Conservation (phyloP, 2,797 vertebrate genomes). For the Chrosomus eos region DNA sequence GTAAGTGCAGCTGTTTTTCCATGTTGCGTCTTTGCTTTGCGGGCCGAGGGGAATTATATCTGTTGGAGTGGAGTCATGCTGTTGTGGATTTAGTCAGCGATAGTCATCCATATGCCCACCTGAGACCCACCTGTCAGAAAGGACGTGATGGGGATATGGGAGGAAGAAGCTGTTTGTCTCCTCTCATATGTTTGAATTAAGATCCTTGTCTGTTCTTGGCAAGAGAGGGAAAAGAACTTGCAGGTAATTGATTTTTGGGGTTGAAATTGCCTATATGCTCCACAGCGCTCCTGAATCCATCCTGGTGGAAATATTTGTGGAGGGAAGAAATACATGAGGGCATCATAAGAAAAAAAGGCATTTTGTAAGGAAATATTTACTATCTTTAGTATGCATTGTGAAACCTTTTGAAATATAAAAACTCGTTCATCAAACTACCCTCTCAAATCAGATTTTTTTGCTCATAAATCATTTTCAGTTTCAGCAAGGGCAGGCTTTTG, state of each 20-base stretch:
- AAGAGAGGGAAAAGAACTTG: slow-evolving; percentile 13
- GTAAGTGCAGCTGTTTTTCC: slow-evolving; percentile 36
- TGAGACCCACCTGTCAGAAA: slow-evolving; percentile 45
- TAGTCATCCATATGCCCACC: slow-evolving; percentile 35
- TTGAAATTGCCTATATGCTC: slow-evolving; percentile 36
- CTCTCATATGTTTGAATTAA: slow-evolving; percentile 45
- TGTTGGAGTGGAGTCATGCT: slow-evolving; percentile 26
- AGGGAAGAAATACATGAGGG: background rate
- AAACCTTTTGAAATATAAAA: background rate
- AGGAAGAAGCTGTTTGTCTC: slow-evolving; percentile 21
- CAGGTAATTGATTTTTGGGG: slow-evolving; percentile 44
- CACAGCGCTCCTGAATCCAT: background rate
- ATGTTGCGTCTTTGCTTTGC: background rate
- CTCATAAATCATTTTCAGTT: slow-evolving; percentile 19
- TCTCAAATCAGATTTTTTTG: slow-evolving; percentile 5
- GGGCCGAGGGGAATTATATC: slow-evolving; percentile 30
- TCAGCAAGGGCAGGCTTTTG: background rate
- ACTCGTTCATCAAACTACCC: background rate
- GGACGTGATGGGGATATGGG: slow-evolving; percentile 19
- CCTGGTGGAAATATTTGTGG: slow-evolving; percentile 2
- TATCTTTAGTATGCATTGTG: background rate
- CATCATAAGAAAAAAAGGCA: background rate
- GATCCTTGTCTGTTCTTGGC: slow-evolving; percentile 41
- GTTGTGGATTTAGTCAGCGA: slow-evolving; percentile 35
- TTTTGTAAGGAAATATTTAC: background rate